Base-by-base conservation (phyloP, 2,888 invertebrate species). In the Drosophila melanosoma region DNA sequence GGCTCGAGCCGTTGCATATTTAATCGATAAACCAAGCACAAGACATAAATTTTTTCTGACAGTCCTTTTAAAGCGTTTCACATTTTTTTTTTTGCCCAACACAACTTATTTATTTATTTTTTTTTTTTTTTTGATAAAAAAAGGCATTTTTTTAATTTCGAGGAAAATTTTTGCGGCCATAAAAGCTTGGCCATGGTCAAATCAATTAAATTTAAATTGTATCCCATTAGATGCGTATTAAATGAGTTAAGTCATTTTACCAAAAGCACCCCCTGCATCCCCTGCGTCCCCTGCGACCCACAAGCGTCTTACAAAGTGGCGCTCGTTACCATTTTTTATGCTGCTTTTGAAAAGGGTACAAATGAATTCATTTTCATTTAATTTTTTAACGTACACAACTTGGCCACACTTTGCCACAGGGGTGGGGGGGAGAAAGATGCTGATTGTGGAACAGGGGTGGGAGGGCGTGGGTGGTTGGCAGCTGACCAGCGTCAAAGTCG, bases 131-230 rank as follows among this genome's bases (percentile, higher is more conserved):
- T 5, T 49, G 35, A 26, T 38, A 17, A 33, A 23, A 33, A 23
- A 35, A 71, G 77, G 79, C 79, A 78, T 86, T 86, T 74, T 85
- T 87, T 85, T 87, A 86, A 85, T 87, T 86, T 51, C 69, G 66
- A 29, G 26, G 51, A 69, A 74, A 81, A 83, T 87, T 86, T 73
- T 77, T 83, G 83, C 62, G 81, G 85, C 66, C 76, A 76, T 84
- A 87, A 84, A 84, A 87, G 67, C 71, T 69, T 78, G 74, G 87
- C 74, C 70, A 73, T 29, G 29, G 79, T 75, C 85, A 89, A 87
- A 88, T 88, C 87, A 88, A 88, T 88, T 88, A 88, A 88, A 88
- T 88, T 89, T 89, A 87, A 88, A 88, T 88, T 89, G 85, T 87
- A 82, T 82, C 89, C 87, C 87, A 85, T 88, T 88, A 88, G 88